Evolutionary conservation across 2,797 vertebrate genomes (phyloP).

Genomic region (Acanthiza pusilla): DNA sequence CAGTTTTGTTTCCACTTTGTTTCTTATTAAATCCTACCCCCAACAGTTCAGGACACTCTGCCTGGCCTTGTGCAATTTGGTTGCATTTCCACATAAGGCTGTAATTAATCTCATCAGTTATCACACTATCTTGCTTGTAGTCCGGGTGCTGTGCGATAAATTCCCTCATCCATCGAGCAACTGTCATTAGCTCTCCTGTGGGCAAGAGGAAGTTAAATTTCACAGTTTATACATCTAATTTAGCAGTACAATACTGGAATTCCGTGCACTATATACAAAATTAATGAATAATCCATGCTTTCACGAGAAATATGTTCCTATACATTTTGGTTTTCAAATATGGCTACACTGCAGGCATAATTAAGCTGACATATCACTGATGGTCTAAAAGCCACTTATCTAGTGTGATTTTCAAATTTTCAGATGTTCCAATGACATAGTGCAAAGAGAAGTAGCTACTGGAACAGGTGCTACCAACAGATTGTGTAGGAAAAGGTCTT

Average conservation of each 20-base stretch:
- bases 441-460: not conserved
- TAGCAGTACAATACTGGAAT: not conserved
- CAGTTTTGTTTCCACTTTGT: constrained; percentile 72
- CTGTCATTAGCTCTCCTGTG: constrained; percentile 95
- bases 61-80: constrained; percentile 84
- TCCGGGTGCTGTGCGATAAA: constrained; percentile 87
- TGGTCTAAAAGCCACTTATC: not conserved
- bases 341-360: not conserved
- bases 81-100: constrained; percentile 90
- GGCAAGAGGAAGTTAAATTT: not conserved
- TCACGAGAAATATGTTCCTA: not conserved
- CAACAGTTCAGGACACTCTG: constrained; percentile 89
- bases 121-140: constrained; percentile 94
- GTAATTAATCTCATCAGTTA: constrained; percentile 95
- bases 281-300: not conserved
- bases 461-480: not conserved
- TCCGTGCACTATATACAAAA: not conserved
- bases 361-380: not conserved
- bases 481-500: not conserved
- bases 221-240: not conserved
- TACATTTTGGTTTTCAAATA: not conserved
- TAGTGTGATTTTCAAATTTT: not conserved
- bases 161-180: constrained; percentile 95
- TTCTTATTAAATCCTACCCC: constrained; percentile 87
- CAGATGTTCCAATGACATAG: not conserved